phyloP scores from a whole-genome alignment of 2,113 vertebrate genomes.

The Phalacrocorax pelagicus region DNA sequence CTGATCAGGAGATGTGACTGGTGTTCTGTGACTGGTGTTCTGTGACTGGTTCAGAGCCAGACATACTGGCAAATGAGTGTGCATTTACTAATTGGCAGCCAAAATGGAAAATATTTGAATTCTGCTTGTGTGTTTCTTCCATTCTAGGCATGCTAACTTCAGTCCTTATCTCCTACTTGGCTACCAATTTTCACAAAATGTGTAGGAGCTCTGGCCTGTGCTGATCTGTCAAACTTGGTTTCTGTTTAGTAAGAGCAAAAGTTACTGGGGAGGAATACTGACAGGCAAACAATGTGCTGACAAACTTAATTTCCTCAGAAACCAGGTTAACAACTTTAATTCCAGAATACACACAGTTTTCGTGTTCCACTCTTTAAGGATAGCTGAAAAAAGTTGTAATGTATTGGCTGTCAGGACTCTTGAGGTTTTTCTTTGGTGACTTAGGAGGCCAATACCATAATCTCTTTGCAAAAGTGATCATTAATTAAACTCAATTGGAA shows the following conservation, averaged over 20 bases:
- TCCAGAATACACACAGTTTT: not conserved
- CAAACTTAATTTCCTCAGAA: not conserved
- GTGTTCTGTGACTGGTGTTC: not conserved
- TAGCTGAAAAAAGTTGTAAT: not conserved
- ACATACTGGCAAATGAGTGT: accelerated
- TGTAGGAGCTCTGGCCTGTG: not conserved
- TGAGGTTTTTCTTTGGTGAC: not conserved
- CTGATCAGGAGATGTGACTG: not conserved
- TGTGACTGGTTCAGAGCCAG: not conserved
- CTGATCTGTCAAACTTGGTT: not conserved
- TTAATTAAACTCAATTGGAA: not conserved
- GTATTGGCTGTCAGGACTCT: not conserved
- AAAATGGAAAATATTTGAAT: not conserved
- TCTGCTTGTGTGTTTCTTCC: not conserved
- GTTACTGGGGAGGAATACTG: not conserved
- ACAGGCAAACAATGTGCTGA: not conserved
- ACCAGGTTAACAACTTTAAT: not conserved
- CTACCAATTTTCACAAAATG: not conserved
- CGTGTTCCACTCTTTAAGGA: not conserved
- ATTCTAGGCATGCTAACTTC: not conserved
- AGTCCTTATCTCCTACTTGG: not conserved
- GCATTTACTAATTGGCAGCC: not conserved
- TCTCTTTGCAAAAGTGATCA: not conserved
- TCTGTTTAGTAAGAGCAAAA: not conserved
- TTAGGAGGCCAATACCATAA: accelerated